Base-by-base conservation (phyloP, 2,888 invertebrate genomes). In the Tanytarsus gracilentus region DNA sequence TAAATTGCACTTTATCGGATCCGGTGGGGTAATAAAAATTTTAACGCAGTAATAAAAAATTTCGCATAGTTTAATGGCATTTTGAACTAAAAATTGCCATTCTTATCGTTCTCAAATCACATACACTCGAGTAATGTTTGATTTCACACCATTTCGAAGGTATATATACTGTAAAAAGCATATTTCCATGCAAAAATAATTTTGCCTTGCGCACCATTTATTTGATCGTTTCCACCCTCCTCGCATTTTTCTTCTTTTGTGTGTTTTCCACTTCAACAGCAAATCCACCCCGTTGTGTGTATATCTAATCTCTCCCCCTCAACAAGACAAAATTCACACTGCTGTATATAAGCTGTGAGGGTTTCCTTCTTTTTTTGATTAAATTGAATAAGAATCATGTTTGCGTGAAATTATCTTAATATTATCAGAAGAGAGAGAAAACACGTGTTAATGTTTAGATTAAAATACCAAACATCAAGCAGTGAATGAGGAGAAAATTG, bases 301-400 rank as follows among this genome's bases (percentile, higher is more conserved):
- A 49, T 49, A 25, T 25, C 49, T 8, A 29, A 26, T 8, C 26
- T 33, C 55, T 21, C 55, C 40, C 33, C 33, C 11, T 40, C 18
- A 23, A 53, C 55, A 36, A 23, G 16, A 14, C 16, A 14, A 55
- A 25, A 49, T 3, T 44, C 21, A 21, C n/a, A n/a, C n/a, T n/a
- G n/a, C n/a, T 8, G 40, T 21, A 23, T 44, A 18, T 18, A 44
- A 18, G 16, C 14, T 55, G 25, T 26, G 21, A 55, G 55, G 55
- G 55, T 29, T 33, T 49, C n/a, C n/a, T 44, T 44, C 23, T 44
- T 23, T 33, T 27, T 55, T 39, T 55, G 55, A 39, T 55, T 55
- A 55, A 55, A 55, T 55, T 55, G 55, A 55, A 55, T 55, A 55
- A 55, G 55, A 55, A 55, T 55, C 55, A 55, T 55, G 55, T 55